Conservation (phyloP, 2,888 invertebrate species). For the Sericinus montela region DNA sequence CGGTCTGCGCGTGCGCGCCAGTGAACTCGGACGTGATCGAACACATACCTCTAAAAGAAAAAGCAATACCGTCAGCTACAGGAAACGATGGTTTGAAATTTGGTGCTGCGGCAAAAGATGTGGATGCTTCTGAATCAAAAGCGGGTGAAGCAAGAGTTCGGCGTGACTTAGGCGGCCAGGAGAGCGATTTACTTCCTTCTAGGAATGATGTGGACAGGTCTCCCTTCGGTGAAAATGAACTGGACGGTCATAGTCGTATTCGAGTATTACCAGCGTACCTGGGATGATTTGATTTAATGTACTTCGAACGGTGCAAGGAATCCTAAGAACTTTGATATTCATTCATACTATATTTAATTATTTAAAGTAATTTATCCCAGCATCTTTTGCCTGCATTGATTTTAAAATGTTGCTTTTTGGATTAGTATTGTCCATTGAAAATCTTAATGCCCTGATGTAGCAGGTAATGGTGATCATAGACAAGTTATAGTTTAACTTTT, state of each 20-base stretch:
- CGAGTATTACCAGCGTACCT: slow-evolving; percentile 66
- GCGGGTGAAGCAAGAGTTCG: slow-evolving; percentile 30
- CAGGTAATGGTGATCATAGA: not conserved
- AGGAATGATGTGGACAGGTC: slow-evolving; percentile 50
- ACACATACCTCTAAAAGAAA: slow-evolving; percentile 56
- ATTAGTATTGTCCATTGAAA: slow-evolving; percentile 1
- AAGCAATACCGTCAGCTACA: slow-evolving; percentile 69
- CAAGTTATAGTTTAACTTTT: slow-evolving; percentile 1
- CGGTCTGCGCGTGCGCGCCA: slow-evolving; percentile 61
- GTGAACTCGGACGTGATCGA: slow-evolving; percentile 59
- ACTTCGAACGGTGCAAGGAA: not conserved
- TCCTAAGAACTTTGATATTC: too few relatives aligned
- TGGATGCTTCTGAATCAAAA: slow-evolving; percentile 48
- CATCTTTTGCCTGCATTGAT: too few relatives aligned
- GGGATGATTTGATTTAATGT: slow-evolving; percentile 38
- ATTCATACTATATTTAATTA: too few relatives aligned
- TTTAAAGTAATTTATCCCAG: too few relatives aligned
- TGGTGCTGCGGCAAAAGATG: slow-evolving; percentile 66
- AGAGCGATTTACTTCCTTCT: slow-evolving; percentile 62
- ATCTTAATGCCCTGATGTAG: slow-evolving; percentile 10
- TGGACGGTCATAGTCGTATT: slow-evolving; percentile 59
- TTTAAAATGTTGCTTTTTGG: slow-evolving; percentile 2
- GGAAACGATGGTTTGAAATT: slow-evolving; percentile 58
- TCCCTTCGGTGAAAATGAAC: slow-evolving; percentile 52
- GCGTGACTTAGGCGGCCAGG: slow-evolving; percentile 53